Conservation (phyloP, 2,797 vertebrate species). For the Arrhamphus sclerolepis region DNA sequence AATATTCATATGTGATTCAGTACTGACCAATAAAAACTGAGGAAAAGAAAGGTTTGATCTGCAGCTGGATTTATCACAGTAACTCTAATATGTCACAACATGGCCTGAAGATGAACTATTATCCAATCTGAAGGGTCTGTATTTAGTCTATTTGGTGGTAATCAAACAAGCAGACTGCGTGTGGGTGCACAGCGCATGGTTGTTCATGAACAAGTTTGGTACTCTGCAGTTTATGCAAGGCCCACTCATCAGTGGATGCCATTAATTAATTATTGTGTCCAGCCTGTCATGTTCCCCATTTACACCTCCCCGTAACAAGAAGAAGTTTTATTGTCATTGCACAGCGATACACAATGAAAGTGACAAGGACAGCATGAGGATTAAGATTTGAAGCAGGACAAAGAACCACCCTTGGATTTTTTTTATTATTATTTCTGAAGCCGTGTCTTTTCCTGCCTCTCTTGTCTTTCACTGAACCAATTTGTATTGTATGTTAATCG, state of each 20-base stretch:
- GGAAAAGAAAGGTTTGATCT: neutral
- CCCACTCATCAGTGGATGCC: slow-evolving; percentile 35
- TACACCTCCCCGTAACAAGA: slow-evolving; percentile 25
- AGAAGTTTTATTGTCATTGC: no score
- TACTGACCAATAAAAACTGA: neutral
- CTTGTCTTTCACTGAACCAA: slow-evolving; percentile 33
- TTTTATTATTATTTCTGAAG: slow-evolving; percentile 6
- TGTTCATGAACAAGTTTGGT: slow-evolving; percentile 1
- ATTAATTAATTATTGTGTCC: slow-evolving; percentile 60
- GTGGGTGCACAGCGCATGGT: no score
- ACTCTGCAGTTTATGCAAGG: slow-evolving; percentile 27
- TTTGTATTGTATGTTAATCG: slow-evolving; percentile 51
- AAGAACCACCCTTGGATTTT: slow-evolving; percentile 34
- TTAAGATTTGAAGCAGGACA: slow-evolving; percentile 37
- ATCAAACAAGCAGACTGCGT: slow-evolving; percentile 4
- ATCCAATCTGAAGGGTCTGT: neutral
- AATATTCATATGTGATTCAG: slow-evolving; percentile 6
- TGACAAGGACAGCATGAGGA: slow-evolving; percentile 28
- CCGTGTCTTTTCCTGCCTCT: slow-evolving; percentile 1
- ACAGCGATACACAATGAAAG: no score
- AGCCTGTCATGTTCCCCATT: slow-evolving; percentile 48
- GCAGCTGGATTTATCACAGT: slow-evolving; percentile 11
- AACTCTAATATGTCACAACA: no score
- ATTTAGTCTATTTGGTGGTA: slow-evolving; percentile 14
- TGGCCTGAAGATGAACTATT: slow-evolving; percentile 7